Evolutionary conservation across 2,797 vertebrate species (phyloP).

Genomic region (Eurystomus glaucurus): DNA sequence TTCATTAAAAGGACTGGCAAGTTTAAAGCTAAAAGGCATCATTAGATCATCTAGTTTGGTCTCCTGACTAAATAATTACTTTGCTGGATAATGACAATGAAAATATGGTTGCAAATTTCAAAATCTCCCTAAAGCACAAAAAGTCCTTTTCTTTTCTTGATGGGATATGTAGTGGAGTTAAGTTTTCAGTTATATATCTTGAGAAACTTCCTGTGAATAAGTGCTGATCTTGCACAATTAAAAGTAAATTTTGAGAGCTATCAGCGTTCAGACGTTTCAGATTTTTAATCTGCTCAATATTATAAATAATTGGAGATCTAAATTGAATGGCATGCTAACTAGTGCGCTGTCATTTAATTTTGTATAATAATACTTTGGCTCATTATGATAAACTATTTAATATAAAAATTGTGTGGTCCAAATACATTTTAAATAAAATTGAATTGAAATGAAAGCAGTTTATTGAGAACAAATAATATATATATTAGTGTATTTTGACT

Average conservation of each 20-base stretch:
- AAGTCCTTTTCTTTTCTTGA: background rate
- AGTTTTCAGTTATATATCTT: background rate
- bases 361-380: background rate
- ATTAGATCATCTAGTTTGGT: background rate
- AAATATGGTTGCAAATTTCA: background rate
- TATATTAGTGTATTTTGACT: background rate
- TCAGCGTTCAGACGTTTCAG: background rate
- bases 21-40: background rate
- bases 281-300: slow-evolving; percentile 7
- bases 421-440: background rate
- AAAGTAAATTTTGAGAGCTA: background rate
- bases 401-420: background rate
- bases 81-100: background rate
- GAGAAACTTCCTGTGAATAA: background rate
- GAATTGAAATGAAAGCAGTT: background rate
- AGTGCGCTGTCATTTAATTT: background rate
- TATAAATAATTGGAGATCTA: background rate
- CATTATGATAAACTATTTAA: slow-evolving; percentile 3
- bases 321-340: background rate
- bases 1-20: background rate
- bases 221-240: background rate
- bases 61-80: background rate
- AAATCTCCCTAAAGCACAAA: background rate
- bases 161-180: background rate
- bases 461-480: background rate